These are phyloP conservation scores for Rhinatrema bivittatum DNA, from an alignment of 2,797 vertebrate genomes.

Conservation along the genomic window DNA sequence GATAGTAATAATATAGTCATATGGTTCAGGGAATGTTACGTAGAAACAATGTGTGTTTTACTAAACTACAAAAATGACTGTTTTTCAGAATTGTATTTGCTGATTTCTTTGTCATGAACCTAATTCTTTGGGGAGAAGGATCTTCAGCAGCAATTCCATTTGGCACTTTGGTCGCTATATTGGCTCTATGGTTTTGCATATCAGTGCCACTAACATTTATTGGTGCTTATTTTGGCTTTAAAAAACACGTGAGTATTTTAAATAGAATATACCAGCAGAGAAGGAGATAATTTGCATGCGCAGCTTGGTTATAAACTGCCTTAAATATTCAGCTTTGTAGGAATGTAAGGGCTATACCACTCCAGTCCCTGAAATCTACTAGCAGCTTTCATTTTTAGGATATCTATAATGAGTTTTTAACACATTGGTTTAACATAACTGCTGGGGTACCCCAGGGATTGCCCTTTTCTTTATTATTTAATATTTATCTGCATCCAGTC, in stretches of 20 bases:
- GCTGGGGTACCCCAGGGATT: too few relatives aligned
- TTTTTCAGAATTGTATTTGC: slow-evolving; percentile 82
- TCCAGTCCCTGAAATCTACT: too few relatives aligned
- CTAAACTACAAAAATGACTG: slow-evolving; percentile 3
- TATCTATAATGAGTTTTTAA: too few relatives aligned
- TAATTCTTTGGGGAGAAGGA: slow-evolving; percentile 90
- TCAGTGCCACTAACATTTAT: slow-evolving; percentile 86
- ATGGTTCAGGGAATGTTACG: not conserved
- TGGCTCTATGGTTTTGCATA: slow-evolving; percentile 92
- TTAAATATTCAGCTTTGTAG: too few relatives aligned
- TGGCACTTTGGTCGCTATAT: slow-evolving; percentile 82
- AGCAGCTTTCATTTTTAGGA: too few relatives aligned
- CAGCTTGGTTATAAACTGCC: too few relatives aligned
- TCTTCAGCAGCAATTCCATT: slow-evolving; percentile 90
- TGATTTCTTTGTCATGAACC: slow-evolving; percentile 90
- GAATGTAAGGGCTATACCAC: too few relatives aligned
- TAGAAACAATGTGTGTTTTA: slow-evolving; percentile 7
- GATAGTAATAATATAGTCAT: slow-evolving; percentile 1
- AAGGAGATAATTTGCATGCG: too few relatives aligned
- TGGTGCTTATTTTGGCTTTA: slow-evolving; percentile 88
- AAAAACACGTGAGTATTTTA: slow-evolving; percentile 77
- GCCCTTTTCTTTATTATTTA: too few relatives aligned
- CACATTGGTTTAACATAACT: too few relatives aligned
- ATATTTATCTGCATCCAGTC: too few relatives aligned
- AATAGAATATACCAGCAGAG: too few relatives aligned